A percentile compares a stretch with the other conserved stretches of the same genome.
These are phyloP conservation scores for Pelagia noctiluca DNA, from an alignment of 30 jellyfish, hydroid and myxozoan genomes.

Conservation along the genomic window DNA sequence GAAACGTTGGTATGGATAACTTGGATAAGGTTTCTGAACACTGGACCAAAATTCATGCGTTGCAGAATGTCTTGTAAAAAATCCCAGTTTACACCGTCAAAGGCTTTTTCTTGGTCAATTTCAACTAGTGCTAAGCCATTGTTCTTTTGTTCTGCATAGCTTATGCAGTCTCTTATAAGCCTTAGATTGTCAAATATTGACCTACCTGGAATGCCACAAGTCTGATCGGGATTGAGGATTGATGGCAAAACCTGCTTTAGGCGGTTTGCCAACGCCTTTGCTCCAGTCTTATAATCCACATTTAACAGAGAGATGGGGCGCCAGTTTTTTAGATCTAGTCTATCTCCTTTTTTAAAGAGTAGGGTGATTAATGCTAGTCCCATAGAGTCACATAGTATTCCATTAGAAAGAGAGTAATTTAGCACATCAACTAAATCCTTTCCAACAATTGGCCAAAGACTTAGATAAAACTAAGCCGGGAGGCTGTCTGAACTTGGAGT, in stretches of 20 bases:
- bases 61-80: not conserved
- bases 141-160: not conserved
- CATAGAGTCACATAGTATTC: slow-evolving; percentile 8
- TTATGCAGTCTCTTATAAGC: too few relatives aligned
- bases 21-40: not conserved
- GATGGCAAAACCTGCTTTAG: slow-evolving; percentile 16
- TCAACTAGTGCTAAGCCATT: not conserved
- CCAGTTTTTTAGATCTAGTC: too few relatives aligned
- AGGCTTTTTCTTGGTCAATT: not conserved
- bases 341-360: not conserved
- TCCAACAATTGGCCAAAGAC: slow-evolving; percentile 17
- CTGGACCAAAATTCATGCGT: slow-evolving; percentile 1
- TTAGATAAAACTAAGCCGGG: slow-evolving; percentile 18
- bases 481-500: slow-evolving; percentile 56
- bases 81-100: not conserved
- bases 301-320: too few relatives aligned
- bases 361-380: not conserved
- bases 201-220: slow-evolving; percentile 61
- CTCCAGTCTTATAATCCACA: too few relatives aligned
- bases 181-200: not conserved
- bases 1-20: not conserved
- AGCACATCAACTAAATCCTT: not conserved
- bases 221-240: slow-evolving; percentile 16
- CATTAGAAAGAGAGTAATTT: too few relatives aligned
- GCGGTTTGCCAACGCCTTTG: too few relatives aligned